Conservation (phyloP, 2,113 vertebrate species). For the Pterocles burchelli region DNA sequence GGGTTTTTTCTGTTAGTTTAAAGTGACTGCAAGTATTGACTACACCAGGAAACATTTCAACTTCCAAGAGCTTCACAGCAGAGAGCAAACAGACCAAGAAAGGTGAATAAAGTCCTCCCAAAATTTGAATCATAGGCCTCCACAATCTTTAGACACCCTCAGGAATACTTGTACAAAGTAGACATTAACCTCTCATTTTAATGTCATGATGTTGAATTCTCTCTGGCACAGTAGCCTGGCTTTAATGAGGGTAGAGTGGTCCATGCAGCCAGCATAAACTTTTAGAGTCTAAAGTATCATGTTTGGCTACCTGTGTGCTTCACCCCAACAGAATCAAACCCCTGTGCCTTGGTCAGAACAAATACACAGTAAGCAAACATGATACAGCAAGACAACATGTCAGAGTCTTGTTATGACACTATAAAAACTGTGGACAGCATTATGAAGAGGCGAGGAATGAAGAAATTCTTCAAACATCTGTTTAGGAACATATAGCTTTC, state of each 20-base stretch:
- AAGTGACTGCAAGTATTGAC: background rate
- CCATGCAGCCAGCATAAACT: background rate
- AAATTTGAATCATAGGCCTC: background rate
- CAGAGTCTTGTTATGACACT: background rate
- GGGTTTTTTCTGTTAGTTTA: background rate
- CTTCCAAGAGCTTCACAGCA: background rate
- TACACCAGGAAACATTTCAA: background rate
- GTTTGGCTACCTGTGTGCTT: background rate
- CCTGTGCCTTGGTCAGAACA: background rate
- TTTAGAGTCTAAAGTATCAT: background rate
- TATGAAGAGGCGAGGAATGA: background rate
- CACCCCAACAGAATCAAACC: background rate
- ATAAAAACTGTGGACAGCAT: background rate
- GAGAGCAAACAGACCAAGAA: background rate
- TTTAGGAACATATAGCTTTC: background rate
- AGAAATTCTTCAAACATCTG: background rate
- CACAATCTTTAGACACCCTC: background rate
- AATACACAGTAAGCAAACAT: background rate
- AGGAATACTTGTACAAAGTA: background rate
- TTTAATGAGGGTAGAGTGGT: background rate
- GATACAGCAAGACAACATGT: background rate
- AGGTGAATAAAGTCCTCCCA: background rate
- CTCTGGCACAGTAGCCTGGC: no score
- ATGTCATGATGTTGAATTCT: rapidly evolving
- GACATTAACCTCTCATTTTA: background rate